Evolutionary conservation across 1,140 invertebrate species (phyloP).

Genomic region (Plodia interpunctella): DNA sequence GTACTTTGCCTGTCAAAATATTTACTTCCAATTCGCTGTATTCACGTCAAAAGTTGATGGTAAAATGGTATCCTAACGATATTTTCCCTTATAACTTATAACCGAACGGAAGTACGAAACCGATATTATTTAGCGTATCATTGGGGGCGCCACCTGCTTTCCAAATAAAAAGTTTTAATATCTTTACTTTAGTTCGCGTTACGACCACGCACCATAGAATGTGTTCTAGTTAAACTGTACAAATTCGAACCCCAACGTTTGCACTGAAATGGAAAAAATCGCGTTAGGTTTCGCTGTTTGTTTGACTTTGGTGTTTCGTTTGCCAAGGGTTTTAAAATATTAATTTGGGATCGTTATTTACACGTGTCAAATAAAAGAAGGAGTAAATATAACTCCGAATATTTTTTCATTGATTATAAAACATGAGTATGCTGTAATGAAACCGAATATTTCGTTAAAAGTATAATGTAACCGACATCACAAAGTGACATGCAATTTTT

Average conservation of each 20-base stretch:
- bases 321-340: background rate
- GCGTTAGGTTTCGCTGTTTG: background rate
- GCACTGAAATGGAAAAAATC: constrained; percentile 9
- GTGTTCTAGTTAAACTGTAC: background rate
- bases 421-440: background rate
- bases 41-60: background rate
- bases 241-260: constrained; percentile 5
- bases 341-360: background rate
- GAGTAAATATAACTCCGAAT: too few relatives aligned
- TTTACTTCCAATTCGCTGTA: background rate
- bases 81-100: background rate
- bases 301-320: background rate
- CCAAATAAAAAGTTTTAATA: too few relatives aligned
- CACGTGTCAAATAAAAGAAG: background rate
- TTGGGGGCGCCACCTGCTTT: too few relatives aligned
- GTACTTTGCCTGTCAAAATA: background rate
- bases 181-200: too few relatives aligned
- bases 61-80: background rate
- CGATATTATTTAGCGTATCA: too few relatives aligned
- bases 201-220: too few relatives aligned
- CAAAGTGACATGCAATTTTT: constrained; percentile 4
- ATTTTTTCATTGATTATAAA: too few relatives aligned
- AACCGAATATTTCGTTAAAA: background rate
- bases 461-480: background rate
- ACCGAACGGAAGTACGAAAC: constrained; percentile 5